These are phyloP conservation scores for Drosophila tanythrix DNA, from an alignment of 2,888 invertebrate genomes.

Conservation along the genomic window DNA sequence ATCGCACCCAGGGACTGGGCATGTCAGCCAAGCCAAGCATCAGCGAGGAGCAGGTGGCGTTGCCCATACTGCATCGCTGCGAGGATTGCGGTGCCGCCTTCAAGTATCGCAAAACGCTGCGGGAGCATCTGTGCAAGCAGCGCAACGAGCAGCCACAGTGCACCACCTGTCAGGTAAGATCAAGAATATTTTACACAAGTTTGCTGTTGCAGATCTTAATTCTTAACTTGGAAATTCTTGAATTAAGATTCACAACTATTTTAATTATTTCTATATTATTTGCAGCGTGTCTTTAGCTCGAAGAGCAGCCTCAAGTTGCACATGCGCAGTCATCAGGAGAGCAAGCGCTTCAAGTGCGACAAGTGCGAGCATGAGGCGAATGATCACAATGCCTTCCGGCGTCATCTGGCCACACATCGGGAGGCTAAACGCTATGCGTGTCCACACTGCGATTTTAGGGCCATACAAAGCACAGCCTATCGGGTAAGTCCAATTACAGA, in stretches of 20 bases:
- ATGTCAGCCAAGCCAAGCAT: constrained; percentile 41
- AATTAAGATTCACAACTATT: neutral
- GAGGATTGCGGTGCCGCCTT: constrained; percentile 82
- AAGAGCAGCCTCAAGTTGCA: constrained; percentile 87
- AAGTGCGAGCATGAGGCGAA: constrained; percentile 90
- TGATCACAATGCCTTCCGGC: constrained; percentile 92
- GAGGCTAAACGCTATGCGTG: constrained; percentile 92
- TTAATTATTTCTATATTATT: neutral
- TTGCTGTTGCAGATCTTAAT: neutral
- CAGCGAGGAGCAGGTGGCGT: neutral
- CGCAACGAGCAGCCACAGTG: constrained; percentile 86
- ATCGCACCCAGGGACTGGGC: constrained; percentile 84
- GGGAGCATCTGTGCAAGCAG: constrained; percentile 86
- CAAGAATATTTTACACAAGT: neutral
- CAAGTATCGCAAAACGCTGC: constrained; percentile 84
- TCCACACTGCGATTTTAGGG: constrained; percentile 91
- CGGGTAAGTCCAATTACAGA: constrained; percentile 84
- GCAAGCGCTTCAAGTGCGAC: constrained; percentile 89
- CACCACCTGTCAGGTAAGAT: constrained; percentile 54
- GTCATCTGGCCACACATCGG: constrained; percentile 91
- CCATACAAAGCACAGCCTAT: constrained; percentile 92
- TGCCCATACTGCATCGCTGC: constrained; percentile 84
- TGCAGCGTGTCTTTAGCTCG: constrained; percentile 75
- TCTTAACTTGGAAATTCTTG: neutral
- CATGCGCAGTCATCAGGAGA: constrained; percentile 82